Percentiles rank a stretch among this genome's conserved stretches.
Evolutionary conservation across 2,113 vertebrate species (phyloP).

Genomic region (Bubalus kerabau): DNA sequence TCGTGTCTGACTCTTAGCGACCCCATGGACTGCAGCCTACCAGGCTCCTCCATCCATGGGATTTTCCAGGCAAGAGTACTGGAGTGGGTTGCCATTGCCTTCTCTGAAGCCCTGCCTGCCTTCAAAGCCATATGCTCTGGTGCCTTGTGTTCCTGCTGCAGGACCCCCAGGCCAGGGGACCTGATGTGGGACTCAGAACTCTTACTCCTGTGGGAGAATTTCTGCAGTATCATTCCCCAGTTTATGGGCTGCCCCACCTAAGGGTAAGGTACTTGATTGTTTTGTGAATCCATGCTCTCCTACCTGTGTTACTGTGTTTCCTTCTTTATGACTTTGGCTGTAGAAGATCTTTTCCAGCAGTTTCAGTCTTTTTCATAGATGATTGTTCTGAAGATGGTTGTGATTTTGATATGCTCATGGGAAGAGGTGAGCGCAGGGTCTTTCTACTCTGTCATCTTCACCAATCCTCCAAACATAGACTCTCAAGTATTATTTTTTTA

Average conservation of each 20-base stretch:
- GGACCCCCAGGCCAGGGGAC: neutral
- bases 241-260: neutral
- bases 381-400: neutral
- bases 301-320: neutral
- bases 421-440: neutral
- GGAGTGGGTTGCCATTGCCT: no score
- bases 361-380: neutral
- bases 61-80: no score
- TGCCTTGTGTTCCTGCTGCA: neutral
- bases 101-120: neutral
- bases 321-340: neutral
- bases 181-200: neutral
- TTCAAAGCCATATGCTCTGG: neutral
- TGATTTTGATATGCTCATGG: neutral
- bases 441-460: neutral
- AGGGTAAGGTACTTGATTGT: neutral
- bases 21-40: no score
- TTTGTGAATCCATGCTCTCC: neutral
- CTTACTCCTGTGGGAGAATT: neutral
- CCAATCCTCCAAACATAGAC: neutral
- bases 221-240: neutral
- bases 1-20: no score
- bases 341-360: neutral
- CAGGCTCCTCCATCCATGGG: no score
- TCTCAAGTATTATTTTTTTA: neutral